phyloP scores from a whole-genome alignment of 2,113 vertebrate species.

The Lonchura striata region DNA sequence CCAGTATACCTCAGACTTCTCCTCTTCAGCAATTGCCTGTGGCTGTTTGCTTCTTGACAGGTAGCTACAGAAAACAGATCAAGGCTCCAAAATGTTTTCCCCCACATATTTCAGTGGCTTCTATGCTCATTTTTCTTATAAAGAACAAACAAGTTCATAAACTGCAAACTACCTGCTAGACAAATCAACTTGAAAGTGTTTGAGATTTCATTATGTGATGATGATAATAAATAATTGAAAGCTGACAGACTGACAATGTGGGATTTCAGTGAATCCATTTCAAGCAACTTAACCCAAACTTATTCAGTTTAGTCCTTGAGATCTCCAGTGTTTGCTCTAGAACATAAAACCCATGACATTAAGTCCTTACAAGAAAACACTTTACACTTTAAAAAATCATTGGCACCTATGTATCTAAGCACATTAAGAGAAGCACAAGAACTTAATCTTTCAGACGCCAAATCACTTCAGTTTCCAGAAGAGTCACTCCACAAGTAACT shows the following conservation, averaged over 20 bases:
- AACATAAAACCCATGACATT: background rate
- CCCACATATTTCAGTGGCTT: background rate
- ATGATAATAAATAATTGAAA: conserved; percentile 17
- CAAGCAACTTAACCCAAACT: conserved; percentile 33
- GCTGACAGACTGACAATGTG: background rate
- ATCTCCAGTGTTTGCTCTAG: background rate
- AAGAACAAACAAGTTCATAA: conserved; percentile 43
- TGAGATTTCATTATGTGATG: background rate
- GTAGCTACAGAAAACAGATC: background rate
- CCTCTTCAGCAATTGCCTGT: background rate
- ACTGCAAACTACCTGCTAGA: background rate
- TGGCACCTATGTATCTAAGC: background rate
- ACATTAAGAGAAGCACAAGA: background rate
- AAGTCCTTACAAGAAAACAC: conserved; percentile 9
- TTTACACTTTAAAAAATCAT: background rate
- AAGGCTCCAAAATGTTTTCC: conserved; percentile 21
- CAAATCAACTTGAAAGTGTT: background rate
- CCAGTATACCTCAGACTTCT: background rate
- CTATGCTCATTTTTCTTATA: conserved; percentile 29
- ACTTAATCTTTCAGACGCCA: background rate
- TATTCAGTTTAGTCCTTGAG: background rate
- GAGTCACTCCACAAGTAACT: background rate
- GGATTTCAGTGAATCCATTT: background rate
- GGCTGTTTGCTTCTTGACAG: background rate
- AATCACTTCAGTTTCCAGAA: background rate